Conservation (phyloP, 2,113 vertebrate genomes). For the Piaya cayana region DNA sequence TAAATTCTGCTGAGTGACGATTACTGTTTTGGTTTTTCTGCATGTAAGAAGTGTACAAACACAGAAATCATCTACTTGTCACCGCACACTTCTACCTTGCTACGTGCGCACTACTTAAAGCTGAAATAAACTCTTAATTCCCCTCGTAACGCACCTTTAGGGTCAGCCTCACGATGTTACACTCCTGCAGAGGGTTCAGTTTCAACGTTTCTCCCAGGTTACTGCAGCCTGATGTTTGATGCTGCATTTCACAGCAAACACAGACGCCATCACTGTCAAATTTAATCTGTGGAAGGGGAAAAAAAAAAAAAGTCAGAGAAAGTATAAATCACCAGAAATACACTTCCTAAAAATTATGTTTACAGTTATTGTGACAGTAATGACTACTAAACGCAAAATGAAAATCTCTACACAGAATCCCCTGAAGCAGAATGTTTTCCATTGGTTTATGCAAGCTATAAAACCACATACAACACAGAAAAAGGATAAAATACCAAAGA, state of each 20-base stretch:
- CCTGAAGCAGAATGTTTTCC: neutral
- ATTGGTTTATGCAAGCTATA: neutral
- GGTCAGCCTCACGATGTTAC: conserved; percentile 90
- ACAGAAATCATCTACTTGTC: neutral
- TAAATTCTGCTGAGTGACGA: neutral
- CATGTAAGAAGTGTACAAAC: fast-evolving
- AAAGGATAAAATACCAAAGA: neutral
- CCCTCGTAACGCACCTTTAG: conserved; percentile 83
- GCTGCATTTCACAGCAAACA: conserved; percentile 94
- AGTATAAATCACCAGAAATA: neutral
- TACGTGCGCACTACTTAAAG: neutral
- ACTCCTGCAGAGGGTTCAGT: conserved; percentile 91
- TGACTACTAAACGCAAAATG: neutral
- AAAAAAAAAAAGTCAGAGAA: conserved; percentile 14
- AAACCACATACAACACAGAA: neutral
- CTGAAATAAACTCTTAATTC: neutral
- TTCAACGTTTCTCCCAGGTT: conserved; percentile 94
- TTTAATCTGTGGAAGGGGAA: conserved; percentile 76
- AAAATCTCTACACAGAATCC: neutral
- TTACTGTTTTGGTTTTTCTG: neutral
- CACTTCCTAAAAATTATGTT: neutral
- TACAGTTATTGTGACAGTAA: neutral
- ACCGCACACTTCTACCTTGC: neutral
- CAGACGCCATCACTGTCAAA: conserved; percentile 96
- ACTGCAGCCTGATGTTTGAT: conserved; percentile 92